Evolutionary conservation across 2,113 vertebrate genomes (phyloP), one percentile per base, ranked within the genome.

Genomic region (Eidolon helvum): DNA sequence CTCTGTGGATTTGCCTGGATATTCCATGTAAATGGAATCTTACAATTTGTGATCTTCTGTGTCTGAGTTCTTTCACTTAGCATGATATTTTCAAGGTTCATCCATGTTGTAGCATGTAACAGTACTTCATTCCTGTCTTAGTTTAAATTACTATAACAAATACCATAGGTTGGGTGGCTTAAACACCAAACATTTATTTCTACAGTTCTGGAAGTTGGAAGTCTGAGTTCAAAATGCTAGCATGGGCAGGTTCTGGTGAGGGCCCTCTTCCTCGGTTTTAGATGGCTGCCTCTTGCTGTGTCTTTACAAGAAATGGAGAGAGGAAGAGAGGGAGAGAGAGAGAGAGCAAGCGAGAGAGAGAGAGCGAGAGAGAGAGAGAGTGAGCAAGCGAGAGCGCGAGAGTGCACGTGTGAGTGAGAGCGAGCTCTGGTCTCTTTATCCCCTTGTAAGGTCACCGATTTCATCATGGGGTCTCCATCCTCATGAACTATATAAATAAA

Each of bases 141-240:
- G 61, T 71, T 85, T 5, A 21, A 38, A 16, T 57, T 85, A 14
- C 63, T 69, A 21, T 77, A 90, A 78, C 61, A 93, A 30, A 59
- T 59, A 69, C 50, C 12, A 33, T 59, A 68, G 26, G 48, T 40
- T 61, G 38, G 57, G 43, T 74, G 30, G 10, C 5, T 57, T 94
- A 89, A 89, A 74, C 45, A 74, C 43, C n/a, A 85, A 75, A 75
- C 80, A 74, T 80, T 85, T 74, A 65, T 85, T 85, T 92, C 45
- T 72, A 8, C 1, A 26, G n/a, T 72, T 71, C 84, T 87, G 26
- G 53, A 61, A 43, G 40, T 74, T 79, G 14, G 68, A 71, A 87
- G 63, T 71, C 35, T 26, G 30, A 50, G 63, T 19, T 71, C 40
- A 83, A 22, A 65, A 38, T 75, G 77, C 45, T 38, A 57, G n/a